A percentile compares a stretch with the other conserved stretches of the same genome.
Conservation (phyloP, 2,888 invertebrate species). For the Agrochola lota region DNA sequence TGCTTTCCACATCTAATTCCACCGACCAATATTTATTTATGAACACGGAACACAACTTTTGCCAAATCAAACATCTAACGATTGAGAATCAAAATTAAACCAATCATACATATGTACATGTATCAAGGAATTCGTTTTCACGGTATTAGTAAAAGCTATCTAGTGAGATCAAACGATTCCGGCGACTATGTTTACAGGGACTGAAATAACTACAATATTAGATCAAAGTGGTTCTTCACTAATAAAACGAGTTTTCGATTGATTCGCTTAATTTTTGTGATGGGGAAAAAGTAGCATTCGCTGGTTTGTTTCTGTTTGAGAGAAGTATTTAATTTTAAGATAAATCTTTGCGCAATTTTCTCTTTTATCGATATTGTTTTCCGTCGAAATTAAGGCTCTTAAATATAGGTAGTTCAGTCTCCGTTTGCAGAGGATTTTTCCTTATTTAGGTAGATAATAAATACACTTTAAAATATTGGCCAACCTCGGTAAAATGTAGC, state of each 20-base stretch:
- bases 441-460: no score
- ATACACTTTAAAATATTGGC: no score
- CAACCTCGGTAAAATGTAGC: no score
- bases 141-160: conserved; percentile 40
- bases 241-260: conserved; percentile 34
- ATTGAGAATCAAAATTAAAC: conserved; percentile 18
- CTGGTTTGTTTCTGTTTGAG: background rate
- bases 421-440: no score
- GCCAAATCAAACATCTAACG: conserved; percentile 46
- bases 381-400: no score
- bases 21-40: conserved; percentile 52
- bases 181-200: conserved; percentile 24
- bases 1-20: conserved; percentile 1
- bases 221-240: conserved; percentile 43
- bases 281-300: background rate
- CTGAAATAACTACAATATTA: conserved; percentile 31
- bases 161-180: conserved; percentile 53
- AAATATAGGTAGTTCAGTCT: no score
- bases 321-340: background rate
- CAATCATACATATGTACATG: conserved; percentile 31
- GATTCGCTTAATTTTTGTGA: conserved; percentile 24
- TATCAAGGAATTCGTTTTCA: conserved; percentile 29
- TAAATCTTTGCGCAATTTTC: background rate
- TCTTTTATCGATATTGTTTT: no score
- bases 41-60: conserved; percentile 30